Evolutionary conservation across 2,113 vertebrate genomes (phyloP).

Genomic region (Psittacus erithacus): DNA sequence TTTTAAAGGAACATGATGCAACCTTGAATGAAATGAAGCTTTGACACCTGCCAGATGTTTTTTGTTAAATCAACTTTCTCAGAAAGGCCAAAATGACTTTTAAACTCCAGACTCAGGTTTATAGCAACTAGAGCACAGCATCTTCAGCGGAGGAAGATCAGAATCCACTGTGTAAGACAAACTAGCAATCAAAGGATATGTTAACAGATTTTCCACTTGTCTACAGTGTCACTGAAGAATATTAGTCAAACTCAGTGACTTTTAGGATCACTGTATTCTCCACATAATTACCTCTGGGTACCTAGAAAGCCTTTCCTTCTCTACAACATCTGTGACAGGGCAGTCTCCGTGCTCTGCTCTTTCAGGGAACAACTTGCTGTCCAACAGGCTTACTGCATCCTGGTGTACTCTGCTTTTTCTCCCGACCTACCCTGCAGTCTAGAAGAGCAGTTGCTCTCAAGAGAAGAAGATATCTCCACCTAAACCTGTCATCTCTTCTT

Average conservation of each 20-base stretch:
- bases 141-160: neutral
- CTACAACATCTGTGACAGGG: neutral
- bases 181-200: neutral
- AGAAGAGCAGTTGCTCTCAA: neutral
- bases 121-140: neutral
- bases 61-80: neutral
- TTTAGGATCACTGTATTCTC: neutral
- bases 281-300: neutral
- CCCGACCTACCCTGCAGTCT: neutral
- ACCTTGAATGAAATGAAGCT: neutral
- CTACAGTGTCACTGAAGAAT: neutral
- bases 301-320: neutral
- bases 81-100: neutral
- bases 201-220: neutral
- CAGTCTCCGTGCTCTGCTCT: neutral
- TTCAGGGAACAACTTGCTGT: neutral
- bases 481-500: neutral
- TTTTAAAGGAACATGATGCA: neutral
- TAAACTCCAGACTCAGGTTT: neutral
- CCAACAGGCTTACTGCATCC: neutral
- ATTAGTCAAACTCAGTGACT: neutral
- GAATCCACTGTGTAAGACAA: neutral
- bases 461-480: neutral
- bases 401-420: neutral
- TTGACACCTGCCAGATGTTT: neutral